Percentiles rank a stretch among this genome's conserved stretches.
Evolutionary conservation across 2,113 vertebrate species (phyloP).

Genomic region (Lagopus leucura): DNA sequence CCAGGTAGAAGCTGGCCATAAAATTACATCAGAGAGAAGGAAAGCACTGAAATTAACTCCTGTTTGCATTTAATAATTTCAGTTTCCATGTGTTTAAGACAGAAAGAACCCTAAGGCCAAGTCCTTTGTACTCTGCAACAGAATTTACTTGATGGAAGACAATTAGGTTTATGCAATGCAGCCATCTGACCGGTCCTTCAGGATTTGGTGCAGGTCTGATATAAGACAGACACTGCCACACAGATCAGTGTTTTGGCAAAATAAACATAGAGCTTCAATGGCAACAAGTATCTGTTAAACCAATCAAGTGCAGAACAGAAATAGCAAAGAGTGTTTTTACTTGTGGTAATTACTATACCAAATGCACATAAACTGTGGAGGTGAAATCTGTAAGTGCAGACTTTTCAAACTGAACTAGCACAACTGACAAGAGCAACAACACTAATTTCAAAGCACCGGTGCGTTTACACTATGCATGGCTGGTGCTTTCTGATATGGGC

Average conservation of each 20-base stretch:
- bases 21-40: rapidly evolving
- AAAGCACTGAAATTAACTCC: not conserved
- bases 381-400: not conserved
- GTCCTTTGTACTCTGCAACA: not conserved
- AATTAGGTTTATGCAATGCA: not conserved
- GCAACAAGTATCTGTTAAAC: not conserved
- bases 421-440: not conserved
- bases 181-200: not conserved
- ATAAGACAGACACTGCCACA: not conserved
- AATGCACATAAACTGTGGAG: not conserved
- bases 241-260: not conserved
- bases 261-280: not conserved
- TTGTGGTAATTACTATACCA: not conserved
- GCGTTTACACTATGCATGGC: not conserved
- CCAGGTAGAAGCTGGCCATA: not conserved
- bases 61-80: not conserved
- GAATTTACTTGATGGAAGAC: not conserved
- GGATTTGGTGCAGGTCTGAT: not conserved
- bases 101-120: not conserved
- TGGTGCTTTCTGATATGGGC: not conserved
- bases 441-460: not conserved
- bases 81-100: not conserved
- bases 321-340: not conserved
- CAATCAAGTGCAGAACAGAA: not conserved
- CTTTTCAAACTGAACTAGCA: not conserved